Base-by-base conservation (phyloP, 53 echinoderm and acorn worm species). In the Hippasteria phrygiana region DNA sequence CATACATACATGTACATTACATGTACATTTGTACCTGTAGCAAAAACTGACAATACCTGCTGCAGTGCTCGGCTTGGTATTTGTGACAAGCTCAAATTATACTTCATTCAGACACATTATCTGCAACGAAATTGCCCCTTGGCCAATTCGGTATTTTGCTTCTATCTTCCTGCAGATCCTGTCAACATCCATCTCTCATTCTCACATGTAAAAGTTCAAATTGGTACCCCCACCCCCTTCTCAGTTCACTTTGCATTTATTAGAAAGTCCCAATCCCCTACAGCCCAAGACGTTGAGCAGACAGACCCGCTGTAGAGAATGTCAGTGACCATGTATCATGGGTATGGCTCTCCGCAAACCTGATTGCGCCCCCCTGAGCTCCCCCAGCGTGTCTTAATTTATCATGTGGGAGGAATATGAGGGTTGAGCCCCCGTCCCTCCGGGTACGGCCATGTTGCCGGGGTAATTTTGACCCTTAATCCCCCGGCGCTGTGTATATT, bases 381-480 rank as follows among this genome's bases (percentile, higher is more conserved):
- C 79, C 79, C 59, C 53, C 26, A 53, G 55, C 55, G 50, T 55
- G 35, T 36, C 20, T 47, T 77, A 77, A 77, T 55, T 77, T 55
- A 78, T 59, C 56, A 62, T 78, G 7, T 2, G 81, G 36, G 63
- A n/a, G 29, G 43, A 27, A 63, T 63, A 29, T 63, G 17, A 56
- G 81, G 42, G 38, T 64, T 40, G 81, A 81, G 81, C 62, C 64
- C 10, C 24, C 20, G 46, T 20, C 55, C 81, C 81, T 45, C 9
- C 46, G 24, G 81, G 64, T 34, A 22, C 26, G 10, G 64, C 28
- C 76, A 81, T 81, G 81, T 81, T 81, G 81, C 55, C 40, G 34
- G 81, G 76, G 81, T 81, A 81, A 81, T 81, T 81, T 46, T 20
- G 46, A 40, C 40, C 81, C 5, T 65, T 81, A 81, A 81, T 81